phyloP scores from a whole-genome alignment of 2,113 vertebrate genomes.

The Actenoides lindsayi region DNA sequence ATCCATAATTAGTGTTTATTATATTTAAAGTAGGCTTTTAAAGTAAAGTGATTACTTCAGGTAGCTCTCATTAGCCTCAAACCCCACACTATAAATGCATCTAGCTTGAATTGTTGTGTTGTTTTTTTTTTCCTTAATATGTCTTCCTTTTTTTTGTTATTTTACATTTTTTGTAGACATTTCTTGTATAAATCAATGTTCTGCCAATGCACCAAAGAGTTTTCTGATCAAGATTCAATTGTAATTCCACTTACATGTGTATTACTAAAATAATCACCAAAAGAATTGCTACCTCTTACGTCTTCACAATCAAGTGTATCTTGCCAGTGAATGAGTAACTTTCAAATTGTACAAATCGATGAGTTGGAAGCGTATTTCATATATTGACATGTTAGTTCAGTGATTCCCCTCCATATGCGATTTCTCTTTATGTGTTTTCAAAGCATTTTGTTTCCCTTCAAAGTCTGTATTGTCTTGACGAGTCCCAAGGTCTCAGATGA shows the following conservation, averaged over 20 bases:
- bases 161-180: neutral
- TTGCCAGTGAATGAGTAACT: neutral
- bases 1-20: neutral
- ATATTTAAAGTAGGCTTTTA: neutral
- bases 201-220: neutral
- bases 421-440: neutral
- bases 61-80: constrained; percentile 3
- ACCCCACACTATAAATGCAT: neutral
- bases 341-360: neutral
- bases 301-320: neutral
- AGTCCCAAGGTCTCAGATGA: neutral
- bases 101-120: neutral
- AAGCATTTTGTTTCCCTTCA: neutral
- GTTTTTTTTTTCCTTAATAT: neutral
- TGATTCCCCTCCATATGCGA: neutral
- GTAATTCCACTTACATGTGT: neutral
- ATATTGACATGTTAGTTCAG: neutral
- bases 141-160: neutral
- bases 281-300: neutral
- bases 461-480: neutral
- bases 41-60: neutral
- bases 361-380: constrained; percentile 5
- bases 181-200: neutral
- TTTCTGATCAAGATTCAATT: constrained; percentile 18
- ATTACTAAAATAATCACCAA: constrained; percentile 14